Evolutionary conservation across 53 echinoderm and acorn worm species (phyloP).

Genomic region (Pentamera pediparva): DNA sequence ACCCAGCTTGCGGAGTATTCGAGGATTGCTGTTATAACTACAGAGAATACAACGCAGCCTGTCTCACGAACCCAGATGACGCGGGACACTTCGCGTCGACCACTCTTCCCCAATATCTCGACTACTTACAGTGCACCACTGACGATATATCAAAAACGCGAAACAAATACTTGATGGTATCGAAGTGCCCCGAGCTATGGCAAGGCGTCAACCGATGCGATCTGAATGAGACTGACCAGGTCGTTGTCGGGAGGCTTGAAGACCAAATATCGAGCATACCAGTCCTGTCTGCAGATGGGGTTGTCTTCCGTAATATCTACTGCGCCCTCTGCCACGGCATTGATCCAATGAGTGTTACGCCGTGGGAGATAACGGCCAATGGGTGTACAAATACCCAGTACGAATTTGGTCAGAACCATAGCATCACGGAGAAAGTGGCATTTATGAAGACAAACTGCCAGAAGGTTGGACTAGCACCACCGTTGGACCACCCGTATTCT

Average conservation of each 20-base stretch:
- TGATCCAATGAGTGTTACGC: not conserved
- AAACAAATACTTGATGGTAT: conserved; percentile 8
- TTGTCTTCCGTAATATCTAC: not conserved
- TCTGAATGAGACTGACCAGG: not conserved
- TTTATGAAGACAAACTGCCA: not conserved
- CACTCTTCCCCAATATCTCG: not conserved
- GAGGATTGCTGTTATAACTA: conserved; percentile 5
- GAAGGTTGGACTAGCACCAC: not conserved
- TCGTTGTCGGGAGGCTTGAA: conserved; percentile 4
- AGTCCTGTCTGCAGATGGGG: not conserved
- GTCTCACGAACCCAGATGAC: not conserved
- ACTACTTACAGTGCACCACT: not conserved
- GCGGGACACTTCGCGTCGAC: not conserved
- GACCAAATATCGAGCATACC: not conserved
- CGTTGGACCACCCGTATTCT: not conserved
- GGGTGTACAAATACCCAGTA: not conserved
- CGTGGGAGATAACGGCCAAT: not conserved
- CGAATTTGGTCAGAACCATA: not conserved
- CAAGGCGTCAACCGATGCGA: not conserved
- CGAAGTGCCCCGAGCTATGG: conserved; percentile 1
- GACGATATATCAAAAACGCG: conserved; percentile 5
- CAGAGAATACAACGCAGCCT: not conserved
- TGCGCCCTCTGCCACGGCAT: not conserved
- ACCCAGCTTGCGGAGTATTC: conserved; percentile 7
- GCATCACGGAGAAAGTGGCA: not conserved